Evolutionary conservation across 1,140 invertebrate genomes (phyloP), one percentile per base, ranked within the genome.

Genomic region (Anastrepha ludens): DNA sequence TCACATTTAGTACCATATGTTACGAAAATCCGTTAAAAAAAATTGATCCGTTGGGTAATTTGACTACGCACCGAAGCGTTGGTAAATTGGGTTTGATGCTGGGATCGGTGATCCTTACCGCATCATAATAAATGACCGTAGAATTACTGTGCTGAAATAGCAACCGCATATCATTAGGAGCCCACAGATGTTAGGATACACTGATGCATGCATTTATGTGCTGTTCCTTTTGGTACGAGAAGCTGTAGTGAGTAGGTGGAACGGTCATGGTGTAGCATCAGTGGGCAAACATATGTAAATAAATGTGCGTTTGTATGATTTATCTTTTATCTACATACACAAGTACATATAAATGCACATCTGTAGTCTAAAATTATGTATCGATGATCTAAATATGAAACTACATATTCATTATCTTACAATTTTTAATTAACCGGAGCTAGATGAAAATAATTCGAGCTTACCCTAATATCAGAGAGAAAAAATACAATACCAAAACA

Each of bases 1-100:
- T 81, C 41, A 81, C 58, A 81, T 81, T 81, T 81, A 81, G 74
- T 81, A 81, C 74, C 74, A 81, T 81, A 81, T 81, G 74, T n/a
- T 81, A 81, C 74, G 2, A 44, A 55, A 81, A 81, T 81, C 17
- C 7, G 15, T 2, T 55, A n/a, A 81, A 81, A 81, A 6, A 58
- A 29, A 29, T 29, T 81, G 47, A 81, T 81, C n/a, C 74, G 74
- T 81, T 81, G 47, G 47, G 74, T 81, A 81, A 81, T 81, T 81
- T 81, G 47, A 81, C 74, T 29, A 13, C 17, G 47, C 74, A 81
- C 44, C 20, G 47, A 81, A 81, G 74, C 74, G 50, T 81, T 81
- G n/a, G 55, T 81, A 55, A 81, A 17, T 29, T 67, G 64, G 6
- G 17, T 17, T 44, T 7, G 74, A 81, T 81, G 74, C 74, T 81